These are phyloP conservation scores for Gnathonemus echidnorhynchus DNA, from an alignment of 2,113 vertebrate genomes.

Conservation along the genomic window DNA sequence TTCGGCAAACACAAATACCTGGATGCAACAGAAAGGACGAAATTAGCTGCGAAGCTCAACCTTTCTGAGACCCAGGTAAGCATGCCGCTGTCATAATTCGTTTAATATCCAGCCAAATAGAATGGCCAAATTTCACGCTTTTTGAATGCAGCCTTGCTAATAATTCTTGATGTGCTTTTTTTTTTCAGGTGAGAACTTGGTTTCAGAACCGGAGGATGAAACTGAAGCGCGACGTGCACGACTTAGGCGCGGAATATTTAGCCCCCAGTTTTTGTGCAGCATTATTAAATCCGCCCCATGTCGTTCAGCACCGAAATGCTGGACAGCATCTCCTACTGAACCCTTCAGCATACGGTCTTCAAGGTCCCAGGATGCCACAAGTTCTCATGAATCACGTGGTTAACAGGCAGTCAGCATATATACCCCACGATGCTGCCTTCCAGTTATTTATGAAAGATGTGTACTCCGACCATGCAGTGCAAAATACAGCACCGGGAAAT, in stretches of 20 bases:
- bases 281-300: constrained; percentile 28
- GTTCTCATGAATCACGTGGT: constrained; percentile 34
- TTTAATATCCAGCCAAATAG: background rate
- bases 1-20: constrained; percentile 71
- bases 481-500: background rate
- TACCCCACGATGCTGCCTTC: constrained; percentile 33
- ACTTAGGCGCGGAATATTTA: constrained; percentile 55
- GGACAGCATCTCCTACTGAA: constrained; percentile 36
- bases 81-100: background rate
- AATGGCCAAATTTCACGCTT: background rate
- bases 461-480: background rate
- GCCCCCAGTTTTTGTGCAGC: constrained; percentile 44
- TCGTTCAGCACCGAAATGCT: constrained; percentile 41
- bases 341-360: constrained; percentile 26
- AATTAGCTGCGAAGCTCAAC: constrained; percentile 57
- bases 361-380: constrained; percentile 37
- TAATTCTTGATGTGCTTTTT: background rate
- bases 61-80: constrained; percentile 74
- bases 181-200: constrained; percentile 73
- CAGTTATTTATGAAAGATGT: constrained; percentile 43
- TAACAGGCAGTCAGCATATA: background rate
- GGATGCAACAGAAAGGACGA: constrained; percentile 59
- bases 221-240: constrained; percentile 70
- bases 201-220: constrained; percentile 88
- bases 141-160: background rate